Evolutionary conservation across 2,797 vertebrate species (phyloP).

Genomic region (Pogonophryne albipinna): DNA sequence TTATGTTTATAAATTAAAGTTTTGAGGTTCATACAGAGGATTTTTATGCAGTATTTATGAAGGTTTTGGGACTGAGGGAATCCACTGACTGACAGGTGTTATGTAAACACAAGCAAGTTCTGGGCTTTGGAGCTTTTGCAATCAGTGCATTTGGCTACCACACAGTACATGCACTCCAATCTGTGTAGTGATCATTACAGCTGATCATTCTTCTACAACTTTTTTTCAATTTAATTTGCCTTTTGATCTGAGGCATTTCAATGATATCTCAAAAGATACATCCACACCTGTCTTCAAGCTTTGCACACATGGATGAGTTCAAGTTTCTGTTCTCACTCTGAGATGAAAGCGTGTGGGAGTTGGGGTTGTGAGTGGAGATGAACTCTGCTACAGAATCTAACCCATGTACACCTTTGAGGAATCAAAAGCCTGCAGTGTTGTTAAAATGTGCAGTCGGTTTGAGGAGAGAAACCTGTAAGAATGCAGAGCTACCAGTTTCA

Average conservation of each 20-base stretch:
- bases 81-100: conserved; percentile 37
- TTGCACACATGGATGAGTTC: conserved; percentile 15
- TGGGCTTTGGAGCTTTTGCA: conserved; percentile 10
- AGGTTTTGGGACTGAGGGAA: conserved; percentile 11
- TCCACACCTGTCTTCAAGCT: conserved; percentile 1
- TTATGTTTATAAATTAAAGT: conserved; percentile 14
- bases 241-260: background rate
- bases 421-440: conserved; percentile 15
- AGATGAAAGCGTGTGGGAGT: conserved; percentile 31
- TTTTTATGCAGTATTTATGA: conserved; percentile 25
- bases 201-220: background rate
- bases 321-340: conserved; percentile 18
- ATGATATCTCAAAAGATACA: conserved; percentile 2
- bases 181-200: background rate
- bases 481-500: background rate
- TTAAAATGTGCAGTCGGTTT: background rate
- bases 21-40: conserved; percentile 3
- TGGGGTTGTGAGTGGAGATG: conserved; percentile 29
- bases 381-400: conserved; percentile 28
- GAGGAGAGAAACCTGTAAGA: background rate
- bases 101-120: conserved; percentile 5
- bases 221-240: background rate
- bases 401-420: conserved; percentile 12
- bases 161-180: background rate
- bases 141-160: background rate